A percentile compares a stretch with the other conserved stretches of the same genome.
phyloP scores from a whole-genome alignment of 2,888 invertebrate species.

The Cantharis rustica region DNA sequence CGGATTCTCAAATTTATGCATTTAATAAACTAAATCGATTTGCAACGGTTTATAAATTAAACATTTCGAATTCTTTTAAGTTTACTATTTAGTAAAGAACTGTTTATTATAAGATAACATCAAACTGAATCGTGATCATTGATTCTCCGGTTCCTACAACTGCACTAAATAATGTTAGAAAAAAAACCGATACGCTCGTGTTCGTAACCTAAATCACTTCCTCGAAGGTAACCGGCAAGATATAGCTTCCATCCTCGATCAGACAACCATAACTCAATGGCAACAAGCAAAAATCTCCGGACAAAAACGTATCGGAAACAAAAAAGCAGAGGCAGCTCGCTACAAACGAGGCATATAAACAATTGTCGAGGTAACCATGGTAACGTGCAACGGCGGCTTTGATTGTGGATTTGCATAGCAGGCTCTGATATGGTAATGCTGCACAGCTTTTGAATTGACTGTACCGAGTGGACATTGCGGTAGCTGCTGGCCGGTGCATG shows the following conservation, averaged over 20 bases:
- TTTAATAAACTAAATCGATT: background rate
- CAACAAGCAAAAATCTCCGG: slow-evolving; percentile 52
- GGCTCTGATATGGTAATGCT: slow-evolving; percentile 56
- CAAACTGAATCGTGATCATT: slow-evolving; percentile 35
- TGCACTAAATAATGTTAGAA: slow-evolving; percentile 30
- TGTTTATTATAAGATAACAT: slow-evolving; percentile 28
- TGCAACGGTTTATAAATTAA: background rate
- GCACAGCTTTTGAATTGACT: slow-evolving; percentile 49
- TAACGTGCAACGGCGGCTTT: slow-evolving; percentile 53
- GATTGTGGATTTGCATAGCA: slow-evolving; percentile 55
- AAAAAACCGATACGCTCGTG: slow-evolving; percentile 24
- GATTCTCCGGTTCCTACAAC: slow-evolving; percentile 30
- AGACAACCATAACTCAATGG: slow-evolving; percentile 52
- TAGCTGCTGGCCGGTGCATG: slow-evolving; percentile 43
- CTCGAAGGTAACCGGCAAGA: slow-evolving; percentile 41
- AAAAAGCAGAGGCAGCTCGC: slow-evolving; percentile 50
- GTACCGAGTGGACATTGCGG: slow-evolving; percentile 52
- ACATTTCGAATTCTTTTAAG: background rate
- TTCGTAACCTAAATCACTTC: slow-evolving; percentile 50
- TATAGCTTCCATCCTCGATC: slow-evolving; percentile 35
- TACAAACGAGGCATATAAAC: slow-evolving; percentile 56
- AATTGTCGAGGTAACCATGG: slow-evolving; percentile 53
- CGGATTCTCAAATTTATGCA: background rate
- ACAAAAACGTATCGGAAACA: slow-evolving; percentile 50
- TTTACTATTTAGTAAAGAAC: slow-evolving; percentile 7